phyloP scores from a whole-genome alignment of 2,797 vertebrate genomes.

The Lepidocolaptes lacrymiger region DNA sequence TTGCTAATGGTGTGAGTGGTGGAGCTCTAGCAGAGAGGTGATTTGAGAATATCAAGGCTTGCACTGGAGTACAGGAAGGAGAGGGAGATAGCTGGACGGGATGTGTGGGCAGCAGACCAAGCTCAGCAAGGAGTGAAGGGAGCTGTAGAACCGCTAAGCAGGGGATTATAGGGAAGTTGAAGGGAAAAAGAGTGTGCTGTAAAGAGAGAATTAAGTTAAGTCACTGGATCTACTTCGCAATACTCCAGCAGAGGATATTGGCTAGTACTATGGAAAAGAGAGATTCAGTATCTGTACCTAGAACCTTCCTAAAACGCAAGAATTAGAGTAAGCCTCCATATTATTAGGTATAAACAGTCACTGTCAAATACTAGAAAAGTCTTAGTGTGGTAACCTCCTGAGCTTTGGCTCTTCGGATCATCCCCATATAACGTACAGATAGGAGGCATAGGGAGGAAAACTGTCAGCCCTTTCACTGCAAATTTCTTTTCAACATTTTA shows the following conservation, averaged over 20 bases:
- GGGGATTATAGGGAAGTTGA: conserved; percentile 15
- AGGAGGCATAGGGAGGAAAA: neutral
- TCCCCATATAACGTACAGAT: fast-evolving
- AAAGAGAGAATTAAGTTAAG: conserved; percentile 28
- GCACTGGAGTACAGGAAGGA: neutral
- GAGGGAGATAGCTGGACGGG: neutral
- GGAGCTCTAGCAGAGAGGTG: neutral
- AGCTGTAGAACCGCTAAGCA: neutral
- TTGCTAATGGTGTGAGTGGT: neutral
- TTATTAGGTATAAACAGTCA: neutral
- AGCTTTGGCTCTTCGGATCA: neutral
- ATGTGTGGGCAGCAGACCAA: neutral
- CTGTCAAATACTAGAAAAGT: neutral
- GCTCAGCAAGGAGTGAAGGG: neutral
- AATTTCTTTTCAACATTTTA: neutral
- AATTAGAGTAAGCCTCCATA: neutral
- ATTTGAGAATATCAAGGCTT: neutral
- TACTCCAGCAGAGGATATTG: neutral
- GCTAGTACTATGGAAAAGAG: neutral
- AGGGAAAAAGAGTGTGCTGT: neutral
- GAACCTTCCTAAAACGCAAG: neutral
- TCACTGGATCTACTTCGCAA: conserved; percentile 10
- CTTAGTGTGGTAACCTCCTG: neutral
- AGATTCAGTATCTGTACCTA: neutral
- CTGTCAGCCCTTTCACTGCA: neutral